Percentiles rank a stretch among this genome's conserved stretches.
Evolutionary conservation across 1,140 invertebrate genomes (phyloP).

Genomic region (Drosophila quadrilineata): DNA sequence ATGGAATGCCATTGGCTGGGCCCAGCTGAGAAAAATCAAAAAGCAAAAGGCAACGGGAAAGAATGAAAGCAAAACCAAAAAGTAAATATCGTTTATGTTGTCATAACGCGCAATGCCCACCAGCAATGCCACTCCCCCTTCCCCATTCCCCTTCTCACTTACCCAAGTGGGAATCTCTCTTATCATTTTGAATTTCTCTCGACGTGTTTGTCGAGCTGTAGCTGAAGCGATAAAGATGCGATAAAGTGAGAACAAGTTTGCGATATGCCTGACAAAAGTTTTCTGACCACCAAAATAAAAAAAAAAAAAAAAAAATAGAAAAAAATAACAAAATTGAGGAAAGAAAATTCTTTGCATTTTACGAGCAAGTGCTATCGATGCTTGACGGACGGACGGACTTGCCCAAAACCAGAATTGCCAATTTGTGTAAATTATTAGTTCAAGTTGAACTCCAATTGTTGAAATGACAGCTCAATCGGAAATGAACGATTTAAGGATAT

Average conservation of each 20-base stretch:
- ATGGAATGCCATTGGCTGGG: no score
- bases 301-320: no score
- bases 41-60: slow-evolving; percentile 35
- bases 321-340: no score
- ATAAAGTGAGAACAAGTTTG: slow-evolving; percentile 76
- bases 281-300: no score
- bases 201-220: slow-evolving; percentile 67
- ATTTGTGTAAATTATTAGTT: slow-evolving; percentile 79
- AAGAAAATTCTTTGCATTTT: slow-evolving; percentile 67
- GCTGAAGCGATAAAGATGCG: slow-evolving; percentile 70
- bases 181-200: slow-evolving; percentile 77
- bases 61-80: slow-evolving; percentile 57
- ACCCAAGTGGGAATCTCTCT: slow-evolving; percentile 31
- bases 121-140: slow-evolving; percentile 19
- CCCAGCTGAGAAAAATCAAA: slow-evolving; percentile 37
- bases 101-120: slow-evolving; percentile 74
- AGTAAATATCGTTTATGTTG: slow-evolving; percentile 80
- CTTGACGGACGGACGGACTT: slow-evolving; percentile 64
- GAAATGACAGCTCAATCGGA: slow-evolving; percentile 2
- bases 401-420: slow-evolving; percentile 60
- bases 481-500: no score
- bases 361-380: slow-evolving; percentile 18
- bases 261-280: slow-evolving; percentile 45
- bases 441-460: slow-evolving; percentile 50
- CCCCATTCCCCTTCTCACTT: not conserved